These are phyloP conservation scores for Trematomus bernacchii DNA, from an alignment of 2,797 vertebrate species.

Conservation along the genomic window DNA sequence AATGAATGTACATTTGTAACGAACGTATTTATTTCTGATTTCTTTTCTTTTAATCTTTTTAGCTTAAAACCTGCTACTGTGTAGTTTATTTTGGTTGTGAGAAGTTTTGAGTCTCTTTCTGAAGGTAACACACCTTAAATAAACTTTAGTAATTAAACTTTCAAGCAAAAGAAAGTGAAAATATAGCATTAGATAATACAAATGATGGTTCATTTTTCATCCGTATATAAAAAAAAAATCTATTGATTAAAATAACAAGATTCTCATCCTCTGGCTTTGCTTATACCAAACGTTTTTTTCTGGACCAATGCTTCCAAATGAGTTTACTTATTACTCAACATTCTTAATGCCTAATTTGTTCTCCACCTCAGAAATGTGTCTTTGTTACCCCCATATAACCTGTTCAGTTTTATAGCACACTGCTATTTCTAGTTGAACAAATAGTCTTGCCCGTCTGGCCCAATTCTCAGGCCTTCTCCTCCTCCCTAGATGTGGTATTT, in stretches of 20 bases:
- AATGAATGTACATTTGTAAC: not conserved
- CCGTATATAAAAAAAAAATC: not conserved
- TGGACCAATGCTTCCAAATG: slow-evolving; percentile 1
- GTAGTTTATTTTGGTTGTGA: not conserved
- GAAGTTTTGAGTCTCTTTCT: not conserved
- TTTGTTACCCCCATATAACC: slow-evolving; percentile 32
- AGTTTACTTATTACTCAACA: slow-evolving; percentile 8
- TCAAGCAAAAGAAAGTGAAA: not conserved
- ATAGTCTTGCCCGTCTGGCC: slow-evolving; percentile 14
- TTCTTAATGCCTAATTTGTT: slow-evolving; percentile 12
- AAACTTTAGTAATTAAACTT: not conserved
- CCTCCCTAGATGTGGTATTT: slow-evolving; percentile 35
- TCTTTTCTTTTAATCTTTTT: not conserved
- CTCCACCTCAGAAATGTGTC: slow-evolving; percentile 9
- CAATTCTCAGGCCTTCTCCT: slow-evolving; percentile 48
- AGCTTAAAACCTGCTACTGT: no score
- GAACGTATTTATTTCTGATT: not conserved
- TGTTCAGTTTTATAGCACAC: slow-evolving; percentile 12
- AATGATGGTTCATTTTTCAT: not conserved
- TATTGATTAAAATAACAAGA: not conserved
- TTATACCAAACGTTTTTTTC: not conserved
- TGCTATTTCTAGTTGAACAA: slow-evolving; percentile 56
- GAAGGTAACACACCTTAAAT: not conserved
- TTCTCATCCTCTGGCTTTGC: not conserved
- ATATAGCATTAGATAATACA: not conserved